Evolutionary conservation across 1,140 invertebrate genomes (phyloP).

Genomic region (Aphis craccivora): DNA sequence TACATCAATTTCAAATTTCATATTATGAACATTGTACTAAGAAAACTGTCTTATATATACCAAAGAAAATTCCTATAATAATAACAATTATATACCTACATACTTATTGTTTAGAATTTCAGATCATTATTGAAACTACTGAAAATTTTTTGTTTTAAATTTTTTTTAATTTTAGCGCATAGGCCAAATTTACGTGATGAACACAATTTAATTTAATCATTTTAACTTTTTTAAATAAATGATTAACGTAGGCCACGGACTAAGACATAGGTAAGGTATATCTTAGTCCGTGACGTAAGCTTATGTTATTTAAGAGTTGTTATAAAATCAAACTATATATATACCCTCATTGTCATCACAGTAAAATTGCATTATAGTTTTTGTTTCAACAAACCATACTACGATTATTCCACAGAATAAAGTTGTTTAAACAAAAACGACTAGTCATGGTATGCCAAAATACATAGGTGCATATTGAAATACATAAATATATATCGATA

Average conservation of each 20-base stretch:
- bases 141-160: neutral
- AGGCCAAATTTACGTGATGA: neutral
- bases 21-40: neutral
- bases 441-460: neutral
- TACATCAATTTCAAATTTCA: neutral
- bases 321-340: neutral
- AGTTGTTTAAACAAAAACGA: conserved; percentile 1
- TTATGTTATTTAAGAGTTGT: neutral
- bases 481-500: conserved; percentile 3
- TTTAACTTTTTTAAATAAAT: neutral
- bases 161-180: neutral
- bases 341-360: neutral
- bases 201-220: no score
- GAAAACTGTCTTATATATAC: neutral
- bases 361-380: neutral
- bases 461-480: neutral
- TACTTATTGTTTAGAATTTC: neutral
- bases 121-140: neutral
- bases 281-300: no score
- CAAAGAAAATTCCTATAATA: neutral
- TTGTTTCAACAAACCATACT: neutral
- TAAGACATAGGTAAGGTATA: no score
- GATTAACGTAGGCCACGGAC: neutral
- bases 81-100: neutral
- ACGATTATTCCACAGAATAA: neutral